A percentile compares a stretch with the other conserved stretches of the same genome.
Evolutionary conservation across 1,140 invertebrate species (phyloP).

Genomic region (Cheumatopsyche charites): DNA sequence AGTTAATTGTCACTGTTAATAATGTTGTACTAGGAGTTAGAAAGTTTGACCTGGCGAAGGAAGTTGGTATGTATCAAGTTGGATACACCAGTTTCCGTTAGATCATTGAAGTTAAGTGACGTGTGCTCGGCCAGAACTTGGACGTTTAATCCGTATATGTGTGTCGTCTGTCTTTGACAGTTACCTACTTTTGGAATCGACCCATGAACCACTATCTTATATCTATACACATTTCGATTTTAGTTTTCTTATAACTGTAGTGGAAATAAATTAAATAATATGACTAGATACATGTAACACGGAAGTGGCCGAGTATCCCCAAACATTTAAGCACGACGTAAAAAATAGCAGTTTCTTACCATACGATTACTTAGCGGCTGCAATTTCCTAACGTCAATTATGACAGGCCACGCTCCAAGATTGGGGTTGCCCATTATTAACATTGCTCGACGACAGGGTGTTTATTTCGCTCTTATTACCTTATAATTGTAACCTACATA

Average conservation of each 20-base stretch:
- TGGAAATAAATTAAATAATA: too few relatives aligned
- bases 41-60: not conserved
- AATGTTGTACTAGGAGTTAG: slow-evolving; percentile 4
- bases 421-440: too few relatives aligned
- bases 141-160: not conserved
- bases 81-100: slow-evolving; percentile 13
- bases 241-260: too few relatives aligned
- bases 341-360: too few relatives aligned
- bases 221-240: too few relatives aligned
- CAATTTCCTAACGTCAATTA: too few relatives aligned
- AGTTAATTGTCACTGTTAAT: slow-evolving; percentile 1
- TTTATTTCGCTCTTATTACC: not conserved
- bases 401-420: too few relatives aligned
- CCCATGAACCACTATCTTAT: not conserved
- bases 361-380: too few relatives aligned
- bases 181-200: not conserved
- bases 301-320: too few relatives aligned
- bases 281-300: too few relatives aligned
- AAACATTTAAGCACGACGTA: too few relatives aligned
- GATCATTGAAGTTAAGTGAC: slow-evolving; percentile 22
- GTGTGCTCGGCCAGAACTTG: slow-evolving; percentile 14
- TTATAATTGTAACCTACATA: slow-evolving; percentile 5
- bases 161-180: slow-evolving; percentile 4
- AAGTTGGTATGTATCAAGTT: not conserved
- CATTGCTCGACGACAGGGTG: not conserved